These are phyloP conservation scores for Syritta pipiens DNA, from an alignment of 2,888 invertebrate genomes.

Conservation along the genomic window DNA sequence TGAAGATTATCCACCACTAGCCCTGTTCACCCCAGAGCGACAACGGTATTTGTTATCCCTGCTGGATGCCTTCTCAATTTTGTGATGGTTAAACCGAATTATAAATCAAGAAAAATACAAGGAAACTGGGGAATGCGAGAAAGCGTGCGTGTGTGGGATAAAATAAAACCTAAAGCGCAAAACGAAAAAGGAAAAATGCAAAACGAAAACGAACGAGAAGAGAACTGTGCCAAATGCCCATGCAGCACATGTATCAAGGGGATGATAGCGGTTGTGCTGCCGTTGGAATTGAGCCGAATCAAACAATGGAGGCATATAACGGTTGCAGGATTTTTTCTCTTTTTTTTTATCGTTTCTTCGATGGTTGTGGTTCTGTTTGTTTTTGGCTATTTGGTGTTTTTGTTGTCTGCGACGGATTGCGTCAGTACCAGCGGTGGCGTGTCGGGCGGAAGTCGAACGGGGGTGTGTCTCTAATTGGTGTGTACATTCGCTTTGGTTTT, in stretches of 20 bases:
- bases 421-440: constrained; percentile 6
- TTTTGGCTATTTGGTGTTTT: constrained; percentile 20
- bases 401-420: constrained; percentile 42
- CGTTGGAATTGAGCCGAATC: constrained; percentile 44
- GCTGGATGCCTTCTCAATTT: constrained; percentile 11
- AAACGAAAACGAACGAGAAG: too few species aligned
- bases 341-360: constrained; percentile 22
- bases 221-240: constrained; percentile 62
- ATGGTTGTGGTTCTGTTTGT: constrained; percentile 40
- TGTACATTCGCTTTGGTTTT: constrained; percentile 2
- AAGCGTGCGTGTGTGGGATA: constrained; percentile 37
- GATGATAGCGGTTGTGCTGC: background rate
- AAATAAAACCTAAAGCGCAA: constrained; percentile 38
- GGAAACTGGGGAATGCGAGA: background rate
- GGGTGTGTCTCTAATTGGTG: constrained; percentile 38
- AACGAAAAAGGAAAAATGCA: too few species aligned
- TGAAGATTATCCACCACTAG: constrained; percentile 49
- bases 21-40: constrained; percentile 9
- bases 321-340: constrained; percentile 39
- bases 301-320: constrained; percentile 38
- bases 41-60: constrained; percentile 10
- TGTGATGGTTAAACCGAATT: constrained; percentile 46
- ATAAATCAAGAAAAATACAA: constrained; percentile 56
- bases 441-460: background rate
- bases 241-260: constrained; percentile 46